phyloP scores from a whole-genome alignment of 2,797 vertebrate species.

The Amazona finschi region DNA sequence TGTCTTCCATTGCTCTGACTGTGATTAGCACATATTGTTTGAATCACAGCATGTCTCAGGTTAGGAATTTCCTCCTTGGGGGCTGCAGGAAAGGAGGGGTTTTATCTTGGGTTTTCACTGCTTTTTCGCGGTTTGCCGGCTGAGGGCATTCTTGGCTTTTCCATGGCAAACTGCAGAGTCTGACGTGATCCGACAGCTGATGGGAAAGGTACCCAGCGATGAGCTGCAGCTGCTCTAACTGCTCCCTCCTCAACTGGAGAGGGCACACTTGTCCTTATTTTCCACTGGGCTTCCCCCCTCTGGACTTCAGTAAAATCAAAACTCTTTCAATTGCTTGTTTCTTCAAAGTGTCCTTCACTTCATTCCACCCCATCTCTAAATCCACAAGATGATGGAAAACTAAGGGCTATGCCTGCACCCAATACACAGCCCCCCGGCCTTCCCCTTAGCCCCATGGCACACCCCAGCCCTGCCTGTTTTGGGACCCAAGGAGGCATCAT shows the following conservation, averaged over 20 bases:
- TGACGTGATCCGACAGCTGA: neutral
- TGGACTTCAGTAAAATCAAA: neutral
- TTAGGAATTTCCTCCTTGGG: neutral
- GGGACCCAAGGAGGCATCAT: neutral
- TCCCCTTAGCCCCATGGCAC: neutral
- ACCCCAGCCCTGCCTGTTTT: neutral
- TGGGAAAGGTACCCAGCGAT: neutral
- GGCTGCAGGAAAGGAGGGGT: neutral
- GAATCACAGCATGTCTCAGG: conserved; percentile 2
- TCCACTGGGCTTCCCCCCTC: accelerated
- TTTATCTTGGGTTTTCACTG: neutral
- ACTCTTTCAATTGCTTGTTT: neutral
- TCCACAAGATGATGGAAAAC: neutral
- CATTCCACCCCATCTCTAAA: neutral
- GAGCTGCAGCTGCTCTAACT: neutral
- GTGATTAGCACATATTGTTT: neutral
- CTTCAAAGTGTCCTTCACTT: neutral
- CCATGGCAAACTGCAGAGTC: neutral
- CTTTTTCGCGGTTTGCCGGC: conserved; percentile 9
- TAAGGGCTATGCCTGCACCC: neutral
- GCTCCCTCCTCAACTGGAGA: conserved; percentile 17
- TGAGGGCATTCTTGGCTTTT: conserved; percentile 69
- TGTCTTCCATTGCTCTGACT: neutral
- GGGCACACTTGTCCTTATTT: conserved; percentile 23
- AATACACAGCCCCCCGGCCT: accelerated